Conservation (phyloP, 2,888 invertebrate species). For the Aproaerema taeniolella region DNA sequence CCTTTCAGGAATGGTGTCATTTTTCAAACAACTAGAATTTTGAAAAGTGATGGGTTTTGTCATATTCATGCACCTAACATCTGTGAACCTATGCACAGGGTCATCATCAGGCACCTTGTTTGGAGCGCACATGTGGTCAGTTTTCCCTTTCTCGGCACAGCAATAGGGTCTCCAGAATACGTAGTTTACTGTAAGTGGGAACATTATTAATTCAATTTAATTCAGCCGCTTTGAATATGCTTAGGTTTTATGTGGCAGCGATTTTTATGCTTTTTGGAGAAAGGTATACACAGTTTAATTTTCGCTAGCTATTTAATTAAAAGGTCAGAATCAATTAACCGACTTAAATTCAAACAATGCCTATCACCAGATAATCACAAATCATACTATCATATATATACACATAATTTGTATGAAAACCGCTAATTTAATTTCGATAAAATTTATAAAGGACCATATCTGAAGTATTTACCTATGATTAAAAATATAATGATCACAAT, state of each 20-base stretch:
- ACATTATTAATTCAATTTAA: not conserved
- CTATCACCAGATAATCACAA: too few relatives aligned
- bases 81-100: slow-evolving; percentile 34
- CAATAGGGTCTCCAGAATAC: slow-evolving; percentile 32
- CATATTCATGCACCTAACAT: slow-evolving; percentile 32
- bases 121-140: slow-evolving; percentile 24
- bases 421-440: too few relatives aligned
- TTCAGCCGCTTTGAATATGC: not conserved
- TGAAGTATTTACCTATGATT: too few relatives aligned
- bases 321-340: too few relatives aligned
- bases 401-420: too few relatives aligned
- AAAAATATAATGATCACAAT: too few relatives aligned
- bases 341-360: too few relatives aligned
- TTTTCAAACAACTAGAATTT: slow-evolving; percentile 27
- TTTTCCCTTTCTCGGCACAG: slow-evolving; percentile 24
- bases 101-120: slow-evolving; percentile 28
- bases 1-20: slow-evolving; percentile 26
- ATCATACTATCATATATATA: too few relatives aligned
- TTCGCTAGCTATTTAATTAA: too few relatives aligned
- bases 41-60: slow-evolving; percentile 35
- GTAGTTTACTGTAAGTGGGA: slow-evolving; percentile 32
- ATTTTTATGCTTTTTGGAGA: not conserved
- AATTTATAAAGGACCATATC: too few relatives aligned
- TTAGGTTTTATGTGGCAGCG: not conserved
- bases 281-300: not conserved